A percentile compares a stretch with the other conserved stretches of the same genome.
phyloP scores from a whole-genome alignment of 2,113 vertebrate genomes.

The Cyprinodon brontotheroides region DNA sequence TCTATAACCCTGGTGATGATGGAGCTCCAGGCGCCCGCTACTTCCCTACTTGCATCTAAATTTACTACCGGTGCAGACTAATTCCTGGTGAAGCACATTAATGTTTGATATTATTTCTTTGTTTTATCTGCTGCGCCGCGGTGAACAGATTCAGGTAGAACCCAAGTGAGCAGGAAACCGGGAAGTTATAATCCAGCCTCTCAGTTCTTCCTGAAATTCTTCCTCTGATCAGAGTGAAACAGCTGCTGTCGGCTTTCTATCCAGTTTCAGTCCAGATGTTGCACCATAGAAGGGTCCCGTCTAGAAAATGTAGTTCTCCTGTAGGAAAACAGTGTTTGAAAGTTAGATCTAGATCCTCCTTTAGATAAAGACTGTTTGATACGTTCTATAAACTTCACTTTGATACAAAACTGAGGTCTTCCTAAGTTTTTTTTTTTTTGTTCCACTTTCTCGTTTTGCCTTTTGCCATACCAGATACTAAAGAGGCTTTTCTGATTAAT shows the following conservation, averaged over 20 bases:
- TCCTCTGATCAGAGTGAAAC: neutral
- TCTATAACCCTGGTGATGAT: neutral
- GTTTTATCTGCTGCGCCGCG: neutral
- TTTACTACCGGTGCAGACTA: neutral
- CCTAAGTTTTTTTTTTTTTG: neutral
- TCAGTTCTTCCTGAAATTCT: neutral
- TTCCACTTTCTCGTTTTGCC: neutral
- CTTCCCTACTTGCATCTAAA: neutral
- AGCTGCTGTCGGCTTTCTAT: neutral
- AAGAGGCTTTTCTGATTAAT: too few relatives aligned
- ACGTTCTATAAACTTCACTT: neutral
- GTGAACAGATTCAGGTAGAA: neutral
- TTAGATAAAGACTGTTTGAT: neutral
- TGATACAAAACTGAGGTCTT: neutral
- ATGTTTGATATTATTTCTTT: neutral
- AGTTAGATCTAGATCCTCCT: neutral
- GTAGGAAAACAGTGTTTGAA: too few relatives aligned
- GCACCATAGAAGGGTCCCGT: too few relatives aligned
- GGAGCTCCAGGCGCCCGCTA: neutral
- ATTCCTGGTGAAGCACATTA: neutral
- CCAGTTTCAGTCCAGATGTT: neutral
- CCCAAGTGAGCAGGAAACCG: neutral
- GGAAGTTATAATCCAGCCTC: neutral
- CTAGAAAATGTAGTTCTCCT: neutral
- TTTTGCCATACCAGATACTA: neutral